A percentile compares a stretch with the other conserved stretches of the same genome.
phyloP scores from a whole-genome alignment of 1,140 invertebrate genomes.

The Drosophila malerkotliana region DNA sequence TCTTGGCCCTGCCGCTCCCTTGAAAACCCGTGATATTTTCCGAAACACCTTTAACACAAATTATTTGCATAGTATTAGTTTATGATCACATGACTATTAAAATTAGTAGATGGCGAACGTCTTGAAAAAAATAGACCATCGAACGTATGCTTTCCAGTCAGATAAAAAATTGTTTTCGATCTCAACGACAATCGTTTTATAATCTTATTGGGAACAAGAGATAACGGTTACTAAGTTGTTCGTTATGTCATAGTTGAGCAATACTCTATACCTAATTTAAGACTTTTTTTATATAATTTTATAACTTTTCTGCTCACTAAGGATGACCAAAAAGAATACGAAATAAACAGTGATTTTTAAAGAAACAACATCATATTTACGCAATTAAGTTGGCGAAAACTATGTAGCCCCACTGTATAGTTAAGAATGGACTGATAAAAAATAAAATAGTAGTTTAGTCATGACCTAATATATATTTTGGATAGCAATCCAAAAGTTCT shows the following conservation, averaged over 20 bases:
- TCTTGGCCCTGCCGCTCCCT: conserved; percentile 16
- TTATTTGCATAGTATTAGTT: conserved; percentile 35
- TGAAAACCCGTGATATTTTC: conserved; percentile 25
- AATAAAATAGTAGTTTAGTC: conserved; percentile 13
- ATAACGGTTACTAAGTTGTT: conserved; percentile 19
- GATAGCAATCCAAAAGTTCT: background rate
- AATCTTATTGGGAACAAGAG: conserved; percentile 19
- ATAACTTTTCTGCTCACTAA: too few species aligned
- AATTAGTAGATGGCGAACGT: conserved; percentile 13
- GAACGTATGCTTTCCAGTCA: conserved; percentile 17
- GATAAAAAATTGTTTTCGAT: conserved; percentile 38
- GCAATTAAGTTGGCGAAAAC: background rate
- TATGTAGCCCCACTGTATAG: conserved; percentile 3
- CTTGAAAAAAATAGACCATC: background rate
- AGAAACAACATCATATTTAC: too few species aligned
- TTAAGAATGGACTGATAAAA: conserved; percentile 15
- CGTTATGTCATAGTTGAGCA: conserved; percentile 32
- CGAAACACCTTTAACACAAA: background rate
- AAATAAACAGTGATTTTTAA: too few species aligned
- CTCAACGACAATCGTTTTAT: conserved; percentile 23
- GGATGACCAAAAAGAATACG: too few species aligned
- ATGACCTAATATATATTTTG: conserved; percentile 15
- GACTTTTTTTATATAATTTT: background rate
- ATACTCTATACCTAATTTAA: background rate
- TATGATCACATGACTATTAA: conserved; percentile 24